A percentile compares a stretch with the other conserved stretches of the same genome.
Conservation (phyloP, 1,140 invertebrate species). For the Hyphantria cunea region DNA sequence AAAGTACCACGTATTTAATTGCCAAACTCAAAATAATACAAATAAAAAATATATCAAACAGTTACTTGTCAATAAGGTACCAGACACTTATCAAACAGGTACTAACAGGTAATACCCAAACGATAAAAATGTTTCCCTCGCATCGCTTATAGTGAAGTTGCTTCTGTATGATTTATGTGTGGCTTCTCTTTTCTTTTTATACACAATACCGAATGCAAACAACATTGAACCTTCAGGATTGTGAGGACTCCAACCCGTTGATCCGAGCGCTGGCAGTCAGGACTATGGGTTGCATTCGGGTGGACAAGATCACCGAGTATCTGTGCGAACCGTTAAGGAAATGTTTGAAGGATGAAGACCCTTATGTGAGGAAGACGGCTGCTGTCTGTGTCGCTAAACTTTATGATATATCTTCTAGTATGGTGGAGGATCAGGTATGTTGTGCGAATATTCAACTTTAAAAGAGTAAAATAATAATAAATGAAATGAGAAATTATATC, state of each 20-base stretch:
- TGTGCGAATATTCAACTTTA: too few relatives aligned
- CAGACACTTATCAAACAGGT: too few relatives aligned
- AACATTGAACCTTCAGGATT: conserved; percentile 88
- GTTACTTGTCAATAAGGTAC: too few relatives aligned
- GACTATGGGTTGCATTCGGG: conserved; percentile 99
- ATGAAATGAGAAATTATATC: too few relatives aligned
- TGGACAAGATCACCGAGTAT: conserved; percentile 99
- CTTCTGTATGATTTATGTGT: conserved; percentile 69
- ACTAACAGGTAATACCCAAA: too few relatives aligned
- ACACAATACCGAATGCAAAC: conserved; percentile 48
- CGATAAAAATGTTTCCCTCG: conserved; percentile 43
- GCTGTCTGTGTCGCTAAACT: conserved; percentile 99
- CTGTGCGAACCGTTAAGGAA: conserved; percentile 99
- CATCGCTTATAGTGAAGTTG: conserved; percentile 65
- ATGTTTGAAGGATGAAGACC: conserved; percentile 99
- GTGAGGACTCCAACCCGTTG: conserved; percentile 99
- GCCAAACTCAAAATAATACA: too few relatives aligned
- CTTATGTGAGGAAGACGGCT: conserved; percentile 99
- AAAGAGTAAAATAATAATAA: too few relatives aligned
- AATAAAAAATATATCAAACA: too few relatives aligned
- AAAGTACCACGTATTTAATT: too few relatives aligned
- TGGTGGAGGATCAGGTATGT: conserved; percentile 93
- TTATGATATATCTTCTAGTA: conserved; percentile 98
- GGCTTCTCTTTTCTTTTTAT: conserved; percentile 51
- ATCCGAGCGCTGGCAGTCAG: conserved; percentile 98